These are phyloP conservation scores for Lacanobia oleracea DNA, from an alignment of 2,888 invertebrate genomes.

Conservation along the genomic window DNA sequence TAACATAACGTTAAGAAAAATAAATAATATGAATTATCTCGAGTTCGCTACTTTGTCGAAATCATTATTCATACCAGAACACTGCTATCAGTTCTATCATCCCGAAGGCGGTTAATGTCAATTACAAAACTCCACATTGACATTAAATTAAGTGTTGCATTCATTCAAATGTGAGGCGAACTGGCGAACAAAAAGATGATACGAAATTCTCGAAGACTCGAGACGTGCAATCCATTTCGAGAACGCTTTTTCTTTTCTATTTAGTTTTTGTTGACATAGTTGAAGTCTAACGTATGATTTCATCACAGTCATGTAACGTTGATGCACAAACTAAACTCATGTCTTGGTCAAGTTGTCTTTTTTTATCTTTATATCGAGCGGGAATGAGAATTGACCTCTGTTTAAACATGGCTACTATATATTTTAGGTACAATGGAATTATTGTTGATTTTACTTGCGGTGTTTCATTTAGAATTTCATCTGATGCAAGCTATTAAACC, in stretches of 20 bases:
- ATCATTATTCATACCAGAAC: constrained; percentile 29
- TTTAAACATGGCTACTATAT: constrained; percentile 9
- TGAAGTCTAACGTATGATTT: constrained; percentile 38
- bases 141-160: constrained; percentile 54
- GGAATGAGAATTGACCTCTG: not conserved
- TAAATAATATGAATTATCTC: not conserved
- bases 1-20: not conserved
- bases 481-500: not conserved
- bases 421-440: not conserved
- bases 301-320: constrained; percentile 41
- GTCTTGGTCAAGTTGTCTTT: constrained; percentile 37
- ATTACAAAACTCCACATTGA: constrained; percentile 54
- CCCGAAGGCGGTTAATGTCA: constrained; percentile 44
- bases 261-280: constrained; percentile 38
- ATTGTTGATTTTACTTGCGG: not conserved
- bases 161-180: constrained; percentile 43
- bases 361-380: too few relatives aligned
- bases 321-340: constrained; percentile 35
- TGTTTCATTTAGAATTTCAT: not conserved
- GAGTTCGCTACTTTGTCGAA: constrained; percentile 5
- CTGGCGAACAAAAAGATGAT: constrained; percentile 36
- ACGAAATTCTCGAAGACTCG: constrained; percentile 8
- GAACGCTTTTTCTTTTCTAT: constrained; percentile 23
- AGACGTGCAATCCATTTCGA: constrained; percentile 42
- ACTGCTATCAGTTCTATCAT: constrained; percentile 32